These are phyloP conservation scores for Scomber japonicus DNA, from an alignment of 2,113 vertebrate species.

Conservation along the genomic window DNA sequence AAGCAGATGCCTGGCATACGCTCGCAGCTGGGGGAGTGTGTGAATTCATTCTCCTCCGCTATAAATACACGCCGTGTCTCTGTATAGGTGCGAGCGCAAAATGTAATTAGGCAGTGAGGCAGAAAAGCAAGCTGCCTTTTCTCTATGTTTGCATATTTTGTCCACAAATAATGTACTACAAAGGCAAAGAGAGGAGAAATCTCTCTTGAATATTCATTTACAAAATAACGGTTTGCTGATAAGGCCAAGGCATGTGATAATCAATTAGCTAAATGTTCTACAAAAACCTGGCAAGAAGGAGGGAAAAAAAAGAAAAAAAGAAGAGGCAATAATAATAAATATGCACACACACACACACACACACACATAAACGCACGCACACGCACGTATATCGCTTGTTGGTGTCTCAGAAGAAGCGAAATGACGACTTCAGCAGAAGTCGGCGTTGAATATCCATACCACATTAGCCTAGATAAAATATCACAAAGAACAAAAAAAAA, in stretches of 20 bases:
- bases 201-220: conserved; percentile 82
- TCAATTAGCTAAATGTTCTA: conserved; percentile 84
- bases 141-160: conserved; percentile 79
- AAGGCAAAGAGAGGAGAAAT: conserved; percentile 63
- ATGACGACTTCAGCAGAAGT: conserved; percentile 79
- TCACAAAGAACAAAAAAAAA: conserved; percentile 43
- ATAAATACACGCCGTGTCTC: conserved; percentile 69
- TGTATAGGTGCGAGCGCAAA: conserved; percentile 74
- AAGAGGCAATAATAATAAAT: conserved; percentile 49
- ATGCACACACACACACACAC: conserved; percentile 23
- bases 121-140: conserved; percentile 64
- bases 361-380: background rate
- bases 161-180: conserved; percentile 78
- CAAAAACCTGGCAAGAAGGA: conserved; percentile 66
- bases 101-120: conserved; percentile 76
- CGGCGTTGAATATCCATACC: conserved; percentile 62
- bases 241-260: conserved; percentile 80
- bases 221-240: conserved; percentile 82
- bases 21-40: conserved; percentile 67
- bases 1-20: conserved; percentile 77
- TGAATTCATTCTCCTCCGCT: conserved; percentile 72
- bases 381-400: conserved; percentile 33
- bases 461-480: conserved; percentile 74
- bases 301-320: background rate
- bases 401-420: conserved; percentile 53